Evolutionary conservation across 1,140 invertebrate genomes (phyloP).

Genomic region (Caenorhabditis brenneri): DNA sequence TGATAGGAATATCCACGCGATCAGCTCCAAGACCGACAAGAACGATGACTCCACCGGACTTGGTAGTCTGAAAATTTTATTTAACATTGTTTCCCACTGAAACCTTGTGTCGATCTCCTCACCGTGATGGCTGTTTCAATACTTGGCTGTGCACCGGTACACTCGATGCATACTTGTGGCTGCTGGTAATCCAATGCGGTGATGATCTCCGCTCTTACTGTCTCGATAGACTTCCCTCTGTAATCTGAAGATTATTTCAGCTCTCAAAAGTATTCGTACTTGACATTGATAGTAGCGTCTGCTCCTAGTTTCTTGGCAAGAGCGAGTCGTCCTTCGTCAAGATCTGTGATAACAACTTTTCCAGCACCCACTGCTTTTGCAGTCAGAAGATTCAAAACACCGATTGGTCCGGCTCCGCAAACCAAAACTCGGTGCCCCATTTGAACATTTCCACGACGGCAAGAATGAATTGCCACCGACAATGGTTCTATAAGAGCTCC

Average conservation of each 20-base stretch:
- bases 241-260: conserved; percentile 61
- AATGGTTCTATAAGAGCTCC: conserved; percentile 90
- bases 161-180: conserved; percentile 85
- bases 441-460: conserved; percentile 79
- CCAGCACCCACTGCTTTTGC: conserved; percentile 88
- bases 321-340: conserved; percentile 79
- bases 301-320: conserved; percentile 85
- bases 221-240: conserved; percentile 64
- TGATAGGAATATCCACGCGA: conserved; percentile 46
- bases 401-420: conserved; percentile 87
- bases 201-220: conserved; percentile 76
- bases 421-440: conserved; percentile 83
- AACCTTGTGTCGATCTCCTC: conserved; percentile 66
- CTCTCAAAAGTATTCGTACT: conserved; percentile 42
- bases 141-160: conserved; percentile 82
- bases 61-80: conserved; percentile 38
- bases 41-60: conserved; percentile 47
- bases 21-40: conserved; percentile 48
- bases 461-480: conserved; percentile 89
- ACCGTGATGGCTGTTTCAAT: conserved; percentile 81
- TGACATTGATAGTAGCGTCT: conserved; percentile 78
- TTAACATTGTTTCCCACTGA: neutral
- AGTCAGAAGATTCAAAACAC: conserved; percentile 82
- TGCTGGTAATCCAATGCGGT: conserved; percentile 76
- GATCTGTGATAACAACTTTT: conserved; percentile 83